These are phyloP conservation scores for Lichenostomus cassidix DNA, from an alignment of 2,113 vertebrate species.

Conservation along the genomic window DNA sequence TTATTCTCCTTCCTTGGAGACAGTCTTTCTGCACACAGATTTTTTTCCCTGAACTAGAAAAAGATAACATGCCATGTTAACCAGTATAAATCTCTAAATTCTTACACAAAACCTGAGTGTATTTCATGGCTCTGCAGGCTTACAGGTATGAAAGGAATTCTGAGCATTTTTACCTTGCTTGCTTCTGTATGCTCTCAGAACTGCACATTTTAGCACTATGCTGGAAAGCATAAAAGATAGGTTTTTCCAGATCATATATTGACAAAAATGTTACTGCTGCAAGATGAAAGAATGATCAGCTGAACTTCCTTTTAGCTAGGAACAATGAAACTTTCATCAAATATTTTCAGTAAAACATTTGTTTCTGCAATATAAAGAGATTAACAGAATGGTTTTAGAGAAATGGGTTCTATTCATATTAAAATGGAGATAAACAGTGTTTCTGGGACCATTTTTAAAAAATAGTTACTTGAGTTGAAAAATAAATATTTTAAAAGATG, in stretches of 20 bases:
- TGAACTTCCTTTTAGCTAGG: neutral
- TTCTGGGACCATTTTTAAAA: neutral
- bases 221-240: neutral
- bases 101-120: neutral
- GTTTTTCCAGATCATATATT: neutral
- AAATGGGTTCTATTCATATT: neutral
- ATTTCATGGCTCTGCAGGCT: neutral
- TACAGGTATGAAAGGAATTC: neutral
- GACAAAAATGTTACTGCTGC: neutral
- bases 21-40: neutral
- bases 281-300: neutral
- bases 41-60: neutral
- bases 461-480: neutral
- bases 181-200: neutral
- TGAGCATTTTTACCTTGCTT: neutral
- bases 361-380: neutral
- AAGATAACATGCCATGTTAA: neutral
- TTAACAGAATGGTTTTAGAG: neutral
- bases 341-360: neutral
- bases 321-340: neutral
- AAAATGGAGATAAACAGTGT: neutral
- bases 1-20: constrained; percentile 7
- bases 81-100: neutral
- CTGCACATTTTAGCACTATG: neutral
- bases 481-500: neutral